Evolutionary conservation across 2,888 invertebrate genomes (phyloP), one percentile per base, ranked within the genome.

Genomic region (Orgyia antiqua): DNA sequence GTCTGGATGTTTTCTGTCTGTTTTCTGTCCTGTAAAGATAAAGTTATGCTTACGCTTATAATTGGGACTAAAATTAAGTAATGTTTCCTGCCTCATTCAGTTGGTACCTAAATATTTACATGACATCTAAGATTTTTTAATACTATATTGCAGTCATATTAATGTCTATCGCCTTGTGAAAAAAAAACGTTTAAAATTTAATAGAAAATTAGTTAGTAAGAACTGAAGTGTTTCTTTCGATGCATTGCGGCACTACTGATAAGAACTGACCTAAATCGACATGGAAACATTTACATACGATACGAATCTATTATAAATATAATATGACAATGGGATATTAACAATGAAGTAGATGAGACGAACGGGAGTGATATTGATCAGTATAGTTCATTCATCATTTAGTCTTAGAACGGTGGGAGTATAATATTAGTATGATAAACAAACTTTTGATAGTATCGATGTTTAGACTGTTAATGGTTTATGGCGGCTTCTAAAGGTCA

Each of bases 281-380:
- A 54, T 57, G 42, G 52, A 57, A 63, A 61, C 55, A 52, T 61
- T 67, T 62, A 58, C 55, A 56, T 62, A 33, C 45, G 68, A 72
- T 74, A 72, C 34, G 46, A 57, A 74, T 74, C 69, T 68, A 64
- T 68, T 68, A 72, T 63, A 72, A 74, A 75, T 74, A 68, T 71
- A 68, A 69, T 69, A 73, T 61, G 75, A 76, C 75, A 76, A 73
- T 74, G 63, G 72, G 59, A 57, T 69, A 72, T 68, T 73, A 73
- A 72, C 74, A 70, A 68, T 69, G 68, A 67, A 59, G 53, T 60
- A 63, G 65, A 68, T 63, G 67, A 67, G 58, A 64, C 12, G 13
- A 13, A 24, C 63, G 42, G 48, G 44, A 42, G 30, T 46, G 72
- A 74, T 72, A 63, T 48, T 34, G 49, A 74, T 72, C 74, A 42